Percentiles rank a stretch among this genome's conserved stretches.
Conservation (phyloP, 2,113 vertebrate genomes). For the Isichthys henryi region DNA sequence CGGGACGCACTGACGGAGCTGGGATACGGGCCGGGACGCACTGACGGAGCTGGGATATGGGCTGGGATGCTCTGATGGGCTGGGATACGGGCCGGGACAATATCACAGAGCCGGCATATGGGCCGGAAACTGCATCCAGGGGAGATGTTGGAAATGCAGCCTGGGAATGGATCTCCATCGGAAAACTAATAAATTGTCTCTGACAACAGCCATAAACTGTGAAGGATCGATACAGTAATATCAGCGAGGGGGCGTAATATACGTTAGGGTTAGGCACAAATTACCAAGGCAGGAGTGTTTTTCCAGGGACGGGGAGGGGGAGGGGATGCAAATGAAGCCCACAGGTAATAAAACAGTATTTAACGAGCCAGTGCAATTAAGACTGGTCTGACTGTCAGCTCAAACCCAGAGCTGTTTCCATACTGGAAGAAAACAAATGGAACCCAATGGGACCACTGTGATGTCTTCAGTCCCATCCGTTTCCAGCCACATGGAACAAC, state of each 20-base stretch:
- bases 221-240: constrained; percentile 58
- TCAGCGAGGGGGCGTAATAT: constrained; percentile 48
- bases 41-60: too few species aligned
- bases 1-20: not conserved
- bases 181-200: constrained; percentile 54
- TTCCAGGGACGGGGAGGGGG: constrained; percentile 38
- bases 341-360: constrained; percentile 54
- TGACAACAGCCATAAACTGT: constrained; percentile 47
- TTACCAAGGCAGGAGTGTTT: constrained; percentile 48
- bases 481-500: not conserved
- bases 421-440: not conserved
- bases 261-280: constrained; percentile 50
- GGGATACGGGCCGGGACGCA: not conserved
- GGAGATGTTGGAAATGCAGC: constrained; percentile 45
- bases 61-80: too few species aligned
- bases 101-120: not conserved
- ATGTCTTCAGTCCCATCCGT: not conserved
- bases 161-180: constrained; percentile 45
- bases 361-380: constrained; percentile 45
- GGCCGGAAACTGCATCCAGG: constrained; percentile 22
- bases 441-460: not conserved
- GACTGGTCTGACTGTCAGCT: constrained; percentile 33
- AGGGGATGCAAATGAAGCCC: constrained; percentile 55
- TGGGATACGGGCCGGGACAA: too few species aligned
- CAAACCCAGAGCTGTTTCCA: not conserved